These are phyloP conservation scores for Patella depressa DNA, from an alignment of 2,888 invertebrate species.

Conservation along the genomic window DNA sequence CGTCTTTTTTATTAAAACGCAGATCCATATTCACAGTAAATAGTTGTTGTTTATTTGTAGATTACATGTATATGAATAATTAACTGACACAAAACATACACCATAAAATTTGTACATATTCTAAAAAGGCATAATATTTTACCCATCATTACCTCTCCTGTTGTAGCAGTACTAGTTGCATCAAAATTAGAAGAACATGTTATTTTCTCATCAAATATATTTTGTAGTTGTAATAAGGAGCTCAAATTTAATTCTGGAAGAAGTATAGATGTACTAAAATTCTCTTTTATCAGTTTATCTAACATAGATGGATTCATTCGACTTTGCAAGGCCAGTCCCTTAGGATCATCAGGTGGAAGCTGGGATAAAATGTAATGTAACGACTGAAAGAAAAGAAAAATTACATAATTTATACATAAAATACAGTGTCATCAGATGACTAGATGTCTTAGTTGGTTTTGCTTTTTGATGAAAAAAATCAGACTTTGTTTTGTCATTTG, in stretches of 20 bases:
- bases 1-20: too few relatives aligned
- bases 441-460: too few relatives aligned
- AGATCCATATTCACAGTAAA: too few relatives aligned
- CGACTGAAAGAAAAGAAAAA: conserved; percentile 43
- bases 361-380: conserved; percentile 56
- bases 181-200: conserved; percentile 13
- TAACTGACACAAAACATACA: too few relatives aligned
- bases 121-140: too few relatives aligned
- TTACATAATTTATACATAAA: not conserved
- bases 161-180: too few relatives aligned
- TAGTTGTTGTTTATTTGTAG: too few relatives aligned
- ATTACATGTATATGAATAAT: too few relatives aligned
- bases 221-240: conserved; percentile 47
- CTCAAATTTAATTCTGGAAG: conserved; percentile 47
- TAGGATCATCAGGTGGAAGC: conserved; percentile 55
- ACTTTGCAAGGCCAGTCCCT: conserved; percentile 46
- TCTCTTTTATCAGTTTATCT: conserved; percentile 47
- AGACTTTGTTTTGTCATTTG: not conserved
- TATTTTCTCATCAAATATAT: conserved; percentile 52
- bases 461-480: not conserved
- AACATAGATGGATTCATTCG: conserved; percentile 48
- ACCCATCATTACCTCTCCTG: too few relatives aligned
- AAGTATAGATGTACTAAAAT: conserved; percentile 47
- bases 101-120: too few relatives aligned
- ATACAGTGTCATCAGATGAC: not conserved